phyloP scores from a whole-genome alignment of 1,140 invertebrate genomes.

The Drosophila paulistorum region DNA sequence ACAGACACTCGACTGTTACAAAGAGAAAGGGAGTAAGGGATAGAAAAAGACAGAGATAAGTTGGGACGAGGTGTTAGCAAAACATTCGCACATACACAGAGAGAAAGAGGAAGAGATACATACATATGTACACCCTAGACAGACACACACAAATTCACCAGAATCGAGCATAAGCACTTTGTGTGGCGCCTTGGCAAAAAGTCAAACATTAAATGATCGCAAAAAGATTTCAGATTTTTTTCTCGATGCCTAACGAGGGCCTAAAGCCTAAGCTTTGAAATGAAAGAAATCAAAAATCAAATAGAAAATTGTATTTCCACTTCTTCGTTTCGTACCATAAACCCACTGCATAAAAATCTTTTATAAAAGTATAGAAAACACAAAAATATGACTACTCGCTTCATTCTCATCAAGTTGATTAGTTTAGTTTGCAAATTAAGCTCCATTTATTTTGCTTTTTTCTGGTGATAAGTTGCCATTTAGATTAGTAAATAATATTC shows the following conservation, averaged over 20 bases:
- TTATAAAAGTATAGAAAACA: too few species aligned
- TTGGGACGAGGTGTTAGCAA: constrained; percentile 26
- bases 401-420: too few species aligned
- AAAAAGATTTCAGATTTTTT: not conserved
- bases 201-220: not conserved
- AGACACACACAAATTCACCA: not conserved
- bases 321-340: too few species aligned
- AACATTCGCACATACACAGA: not conserved
- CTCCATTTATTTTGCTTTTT: not conserved
- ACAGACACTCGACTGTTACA: not conserved
- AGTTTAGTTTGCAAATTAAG: too few species aligned
- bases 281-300: not conserved
- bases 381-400: too few species aligned
- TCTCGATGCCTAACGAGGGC: too few species aligned
- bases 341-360: too few species aligned
- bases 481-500: too few species aligned
- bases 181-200: not conserved
- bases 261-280: not conserved
- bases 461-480: too few species aligned
- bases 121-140: too few species aligned
- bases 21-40: not conserved
- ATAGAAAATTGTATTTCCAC: too few species aligned
- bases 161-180: constrained; percentile 8
- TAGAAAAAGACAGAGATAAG: not conserved
- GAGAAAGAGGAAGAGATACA: too few species aligned